A percentile compares a stretch with the other conserved stretches of the same genome.
These are phyloP conservation scores for Coptotermes formosanus DNA, from an alignment of 1,140 invertebrate species.

Conservation along the genomic window DNA sequence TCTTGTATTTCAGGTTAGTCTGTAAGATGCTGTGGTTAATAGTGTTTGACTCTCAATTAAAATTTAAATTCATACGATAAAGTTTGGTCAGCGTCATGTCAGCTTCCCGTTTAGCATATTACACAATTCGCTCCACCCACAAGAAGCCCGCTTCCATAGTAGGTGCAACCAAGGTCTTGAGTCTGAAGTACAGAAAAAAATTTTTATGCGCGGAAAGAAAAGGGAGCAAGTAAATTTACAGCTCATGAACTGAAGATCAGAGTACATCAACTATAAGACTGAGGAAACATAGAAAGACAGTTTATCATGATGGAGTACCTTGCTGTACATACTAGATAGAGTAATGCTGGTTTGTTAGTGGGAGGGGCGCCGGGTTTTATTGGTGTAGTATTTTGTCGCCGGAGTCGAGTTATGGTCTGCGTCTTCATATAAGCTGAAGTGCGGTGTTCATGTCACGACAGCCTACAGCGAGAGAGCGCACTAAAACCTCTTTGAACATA, in stretches of 20 bases:
- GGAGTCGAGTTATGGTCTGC: neutral
- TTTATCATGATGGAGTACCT: too few relatives aligned
- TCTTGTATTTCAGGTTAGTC: neutral
- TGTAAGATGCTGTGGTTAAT: neutral
- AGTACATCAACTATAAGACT: neutral
- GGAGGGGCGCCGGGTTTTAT: neutral
- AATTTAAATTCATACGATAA: slow-evolving; percentile 10
- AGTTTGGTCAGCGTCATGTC: neutral
- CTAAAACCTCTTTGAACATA: neutral
- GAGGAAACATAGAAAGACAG: neutral
- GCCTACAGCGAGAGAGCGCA: neutral
- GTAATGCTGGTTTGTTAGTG: neutral
- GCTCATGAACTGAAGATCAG: neutral
- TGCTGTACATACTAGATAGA: neutral
- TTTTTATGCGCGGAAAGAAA: neutral
- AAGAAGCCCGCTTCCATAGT: neutral
- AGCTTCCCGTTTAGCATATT: neutral
- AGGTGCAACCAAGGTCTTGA: neutral
- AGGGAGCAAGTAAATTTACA: neutral
- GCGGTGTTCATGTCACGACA: neutral
- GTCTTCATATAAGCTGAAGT: neutral
- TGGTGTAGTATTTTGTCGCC: neutral
- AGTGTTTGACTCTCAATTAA: neutral
- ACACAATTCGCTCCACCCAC: neutral
- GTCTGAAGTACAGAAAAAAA: neutral